These are phyloP conservation scores for Loripinus fragilis DNA, from an alignment of 2,888 invertebrate genomes.

Conservation along the genomic window DNA sequence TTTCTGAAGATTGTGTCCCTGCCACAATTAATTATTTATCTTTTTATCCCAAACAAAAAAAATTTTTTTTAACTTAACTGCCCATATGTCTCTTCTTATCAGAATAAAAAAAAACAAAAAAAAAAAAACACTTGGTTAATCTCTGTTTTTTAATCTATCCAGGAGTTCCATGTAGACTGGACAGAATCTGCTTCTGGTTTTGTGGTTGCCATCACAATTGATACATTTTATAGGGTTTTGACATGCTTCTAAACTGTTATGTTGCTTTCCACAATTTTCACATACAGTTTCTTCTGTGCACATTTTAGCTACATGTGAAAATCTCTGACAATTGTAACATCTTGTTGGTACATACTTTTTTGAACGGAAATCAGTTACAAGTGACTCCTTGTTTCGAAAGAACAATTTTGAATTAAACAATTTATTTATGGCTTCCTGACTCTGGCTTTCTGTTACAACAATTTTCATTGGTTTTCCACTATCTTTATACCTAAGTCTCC, in stretches of 20 bases:
- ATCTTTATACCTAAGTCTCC: conserved; percentile 27
- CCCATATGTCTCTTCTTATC: not conserved
- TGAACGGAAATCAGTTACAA: not conserved
- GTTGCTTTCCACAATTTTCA: not conserved
- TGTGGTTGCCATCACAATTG: conserved; percentile 18
- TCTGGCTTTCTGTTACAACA: conserved; percentile 7
- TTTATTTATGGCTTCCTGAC: not conserved
- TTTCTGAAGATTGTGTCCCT: too few species aligned
- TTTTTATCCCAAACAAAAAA: not conserved
- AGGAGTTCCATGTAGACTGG: not conserved
- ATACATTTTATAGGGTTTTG: not conserved
- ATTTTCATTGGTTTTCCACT: conserved; percentile 17
- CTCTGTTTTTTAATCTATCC: not conserved
- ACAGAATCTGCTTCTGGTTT: not conserved
- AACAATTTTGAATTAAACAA: not conserved
- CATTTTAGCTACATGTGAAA: conserved; percentile 17
- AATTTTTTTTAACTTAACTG: not conserved
- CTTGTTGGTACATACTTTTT: conserved; percentile 26
- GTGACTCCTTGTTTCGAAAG: not conserved
- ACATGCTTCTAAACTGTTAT: not conserved
- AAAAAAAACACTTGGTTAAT: not conserved
- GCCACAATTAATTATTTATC: too few species aligned
- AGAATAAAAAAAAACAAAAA: not conserved
- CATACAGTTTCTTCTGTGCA: not conserved
- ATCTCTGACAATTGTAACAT: conserved; percentile 32